Conservation (phyloP, 1,140 invertebrate species). For the Papilio machaon region DNA sequence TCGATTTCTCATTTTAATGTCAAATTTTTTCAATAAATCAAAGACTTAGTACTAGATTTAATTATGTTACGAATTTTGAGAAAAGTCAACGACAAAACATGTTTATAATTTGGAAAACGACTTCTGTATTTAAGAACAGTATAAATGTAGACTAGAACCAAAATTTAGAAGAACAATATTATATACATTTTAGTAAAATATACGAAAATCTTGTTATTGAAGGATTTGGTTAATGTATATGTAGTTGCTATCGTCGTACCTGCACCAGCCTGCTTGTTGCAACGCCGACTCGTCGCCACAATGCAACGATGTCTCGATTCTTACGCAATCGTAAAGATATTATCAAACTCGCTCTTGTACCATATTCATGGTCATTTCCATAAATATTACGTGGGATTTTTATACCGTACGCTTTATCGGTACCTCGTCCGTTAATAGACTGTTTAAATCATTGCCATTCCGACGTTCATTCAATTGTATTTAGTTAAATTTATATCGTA, state of each 20-base stretch:
- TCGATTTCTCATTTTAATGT: too few species aligned
- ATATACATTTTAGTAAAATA: neutral
- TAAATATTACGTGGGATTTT: slow-evolving; percentile 30
- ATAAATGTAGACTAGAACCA: too few species aligned
- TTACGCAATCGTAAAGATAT: slow-evolving; percentile 36
- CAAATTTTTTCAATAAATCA: too few species aligned
- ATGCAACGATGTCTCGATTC: slow-evolving; percentile 28
- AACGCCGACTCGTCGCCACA: neutral
- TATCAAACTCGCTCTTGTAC: slow-evolving; percentile 42
- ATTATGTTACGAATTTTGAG: too few species aligned
- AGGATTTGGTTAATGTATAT: neutral
- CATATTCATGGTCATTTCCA: slow-evolving; percentile 34
- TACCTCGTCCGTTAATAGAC: slow-evolving; percentile 8
- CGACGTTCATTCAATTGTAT: slow-evolving; percentile 18
- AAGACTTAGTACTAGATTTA: too few species aligned
- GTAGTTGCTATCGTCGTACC: neutral
- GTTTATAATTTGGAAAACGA: too few species aligned
- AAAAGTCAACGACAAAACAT: too few species aligned
- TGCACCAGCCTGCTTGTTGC: neutral
- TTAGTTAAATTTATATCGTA: slow-evolving; percentile 19
- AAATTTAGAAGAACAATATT: too few species aligned
- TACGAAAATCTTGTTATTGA: neutral
- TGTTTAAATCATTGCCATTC: slow-evolving; percentile 20
- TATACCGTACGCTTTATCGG: slow-evolving; percentile 34
- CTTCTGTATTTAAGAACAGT: too few species aligned